Percentiles rank a stretch among this genome's conserved stretches.
These are phyloP conservation scores for Trachurus trachurus DNA, from an alignment of 2,797 vertebrate species.

Conservation along the genomic window DNA sequence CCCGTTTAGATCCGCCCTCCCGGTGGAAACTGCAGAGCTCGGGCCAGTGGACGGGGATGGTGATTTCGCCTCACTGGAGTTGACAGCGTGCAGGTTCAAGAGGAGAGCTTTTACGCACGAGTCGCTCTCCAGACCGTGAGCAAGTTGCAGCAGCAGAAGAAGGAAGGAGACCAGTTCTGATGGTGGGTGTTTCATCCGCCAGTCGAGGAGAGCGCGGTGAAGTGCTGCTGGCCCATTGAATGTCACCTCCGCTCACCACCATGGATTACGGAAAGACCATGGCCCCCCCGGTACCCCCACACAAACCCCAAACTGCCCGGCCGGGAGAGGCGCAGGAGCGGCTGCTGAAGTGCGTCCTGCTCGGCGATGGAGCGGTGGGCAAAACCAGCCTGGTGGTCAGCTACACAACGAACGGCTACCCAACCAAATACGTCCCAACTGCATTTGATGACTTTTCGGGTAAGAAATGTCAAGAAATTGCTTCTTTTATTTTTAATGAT, in stretches of 20 bases:
- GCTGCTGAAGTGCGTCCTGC: slow-evolving; percentile 88
- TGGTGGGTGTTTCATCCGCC: slow-evolving; percentile 59
- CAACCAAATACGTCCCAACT: slow-evolving; percentile 90
- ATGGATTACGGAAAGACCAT: slow-evolving; percentile 86
- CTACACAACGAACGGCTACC: slow-evolving; percentile 91
- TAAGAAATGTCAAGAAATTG: slow-evolving; percentile 51
- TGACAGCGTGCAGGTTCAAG: slow-evolving; percentile 33
- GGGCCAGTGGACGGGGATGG: not conserved
- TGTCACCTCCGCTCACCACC: slow-evolving; percentile 63
- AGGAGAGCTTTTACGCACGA: slow-evolving; percentile 45
- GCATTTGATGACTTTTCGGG: slow-evolving; percentile 91
- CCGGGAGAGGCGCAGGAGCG: slow-evolving; percentile 78
- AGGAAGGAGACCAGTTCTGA: slow-evolving; percentile 47
- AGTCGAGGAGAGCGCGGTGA: slow-evolving; percentile 62
- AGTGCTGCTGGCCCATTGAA: slow-evolving; percentile 58
- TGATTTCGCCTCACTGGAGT: slow-evolving; percentile 15
- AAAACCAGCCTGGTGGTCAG: slow-evolving; percentile 92
- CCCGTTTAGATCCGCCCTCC: slow-evolving; percentile 43
- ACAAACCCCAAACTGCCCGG: slow-evolving; percentile 74
- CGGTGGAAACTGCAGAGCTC: slow-evolving; percentile 10
- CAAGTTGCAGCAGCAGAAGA: not conserved
- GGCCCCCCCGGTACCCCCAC: slow-evolving; percentile 90
- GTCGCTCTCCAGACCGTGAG: not conserved
- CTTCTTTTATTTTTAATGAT: not conserved
- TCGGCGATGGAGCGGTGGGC: slow-evolving; percentile 91